phyloP scores from a whole-genome alignment of 2,888 invertebrate genomes.

The Lissocephala sabroskyi region DNA sequence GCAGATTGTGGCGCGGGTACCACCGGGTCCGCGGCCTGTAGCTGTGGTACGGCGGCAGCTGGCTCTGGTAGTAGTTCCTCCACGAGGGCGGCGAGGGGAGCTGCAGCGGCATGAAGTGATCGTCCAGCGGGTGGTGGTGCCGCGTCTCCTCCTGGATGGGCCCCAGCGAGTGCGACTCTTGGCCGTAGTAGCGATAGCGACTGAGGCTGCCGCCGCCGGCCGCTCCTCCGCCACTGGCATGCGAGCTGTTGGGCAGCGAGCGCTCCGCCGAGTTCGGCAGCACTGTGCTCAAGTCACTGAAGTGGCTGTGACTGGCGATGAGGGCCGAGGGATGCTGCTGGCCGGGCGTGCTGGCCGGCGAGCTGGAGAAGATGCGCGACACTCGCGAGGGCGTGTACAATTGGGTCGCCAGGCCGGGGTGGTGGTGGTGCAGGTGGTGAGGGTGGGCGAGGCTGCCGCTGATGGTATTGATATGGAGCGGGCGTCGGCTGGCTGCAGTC shows the following conservation, averaged over 20 bases:
- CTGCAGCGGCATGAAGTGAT: conserved; percentile 76
- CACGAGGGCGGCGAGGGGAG: conserved; percentile 78
- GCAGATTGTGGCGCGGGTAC: conserved; percentile 78
- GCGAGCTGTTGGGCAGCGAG: conserved; percentile 79
- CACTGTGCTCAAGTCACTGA: conserved; percentile 91
- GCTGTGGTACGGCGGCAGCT: conserved; percentile 70
- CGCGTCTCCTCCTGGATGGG: conserved; percentile 82
- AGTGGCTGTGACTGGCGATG: conserved; percentile 75
- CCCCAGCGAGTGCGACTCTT: conserved; percentile 81
- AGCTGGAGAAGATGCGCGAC: conserved; percentile 78
- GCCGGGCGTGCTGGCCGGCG: conserved; percentile 76
- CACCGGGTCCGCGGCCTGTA: conserved; percentile 78
- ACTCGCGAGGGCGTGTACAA: conserved; percentile 71
- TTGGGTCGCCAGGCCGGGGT: conserved; percentile 55
- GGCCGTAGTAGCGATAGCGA: conserved; percentile 76
- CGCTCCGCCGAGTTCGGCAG: conserved; percentile 85
- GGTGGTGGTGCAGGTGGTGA: conserved; percentile 42
- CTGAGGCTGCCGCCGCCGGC: conserved; percentile 75
- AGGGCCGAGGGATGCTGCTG: conserved; percentile 73
- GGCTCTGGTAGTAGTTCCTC: conserved; percentile 72
- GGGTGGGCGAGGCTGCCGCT: conserved; percentile 50
- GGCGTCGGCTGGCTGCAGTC: conserved; percentile 66
- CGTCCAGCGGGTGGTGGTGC: conserved; percentile 60
- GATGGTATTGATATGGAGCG: conserved; percentile 71
- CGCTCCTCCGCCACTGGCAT: conserved; percentile 80